Conservation (phyloP, 2,113 vertebrate species). For the Elgaria multicarinata region DNA sequence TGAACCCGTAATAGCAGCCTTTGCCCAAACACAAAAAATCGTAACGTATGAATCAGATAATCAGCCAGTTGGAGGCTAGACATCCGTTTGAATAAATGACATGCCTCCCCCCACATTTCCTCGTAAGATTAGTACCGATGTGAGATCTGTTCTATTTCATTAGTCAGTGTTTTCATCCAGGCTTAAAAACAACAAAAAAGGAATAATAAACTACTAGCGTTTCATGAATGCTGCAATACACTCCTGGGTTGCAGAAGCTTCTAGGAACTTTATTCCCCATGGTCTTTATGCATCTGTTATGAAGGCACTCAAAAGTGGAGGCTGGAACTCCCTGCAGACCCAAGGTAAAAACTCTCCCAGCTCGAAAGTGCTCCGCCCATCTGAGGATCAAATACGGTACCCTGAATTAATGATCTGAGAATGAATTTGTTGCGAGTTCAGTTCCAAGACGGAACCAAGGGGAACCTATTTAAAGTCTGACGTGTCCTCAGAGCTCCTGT, state of each 20-base stretch:
- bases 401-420: not conserved
- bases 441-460: not conserved
- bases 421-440: not conserved
- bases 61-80: not conserved
- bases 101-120: not conserved
- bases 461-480: not conserved
- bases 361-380: not conserved
- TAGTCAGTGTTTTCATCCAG: not conserved
- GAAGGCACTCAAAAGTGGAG: not conserved
- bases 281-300: accelerated
- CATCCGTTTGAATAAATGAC: not conserved
- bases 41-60: not conserved
- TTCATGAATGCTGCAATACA: not conserved
- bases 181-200: not conserved
- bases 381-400: not conserved
- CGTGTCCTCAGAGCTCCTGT: not conserved
- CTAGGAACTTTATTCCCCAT: not conserved
- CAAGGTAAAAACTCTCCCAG: not conserved
- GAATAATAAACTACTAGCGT: not conserved
- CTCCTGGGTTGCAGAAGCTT: not conserved
- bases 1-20: not conserved
- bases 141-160: not conserved
- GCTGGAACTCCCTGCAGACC: not conserved
- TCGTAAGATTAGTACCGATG: not conserved
- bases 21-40: not conserved